Evolutionary conservation across 2,888 invertebrate species (phyloP), one percentile per base, ranked within the genome.

Genomic region (Ephialtes manifestator): DNA sequence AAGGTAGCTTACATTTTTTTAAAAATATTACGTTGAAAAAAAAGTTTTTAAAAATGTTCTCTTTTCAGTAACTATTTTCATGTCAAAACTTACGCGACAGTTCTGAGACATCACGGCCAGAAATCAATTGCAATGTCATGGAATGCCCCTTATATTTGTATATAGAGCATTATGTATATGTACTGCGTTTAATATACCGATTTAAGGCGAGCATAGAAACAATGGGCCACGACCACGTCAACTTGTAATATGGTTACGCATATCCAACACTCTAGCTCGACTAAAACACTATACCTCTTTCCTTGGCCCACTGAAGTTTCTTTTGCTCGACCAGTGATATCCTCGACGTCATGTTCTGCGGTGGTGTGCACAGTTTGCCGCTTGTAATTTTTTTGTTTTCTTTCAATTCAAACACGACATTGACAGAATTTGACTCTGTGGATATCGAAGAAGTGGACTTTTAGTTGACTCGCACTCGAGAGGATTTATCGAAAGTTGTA

Each of bases 291-390:
- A 77, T 95, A 98, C 98, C 98, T 96, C 96, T 96, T 95, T 99
- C 98, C 94, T 96, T 96, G 90, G 98, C 98, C 98, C 98, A 98
- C 96, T 99, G 98, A 92, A 97, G 95, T 94, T 97, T 97, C 95
- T 98, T 98, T 95, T 97, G 96, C 95, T 98, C 98, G 91, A 98
- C 95, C 93, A 98, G 95, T 88, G 97, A 96, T 87, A 93, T 90
- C 84, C 91, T 91, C 82, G 90, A 90, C 31, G 89, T 86, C 86
- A 89, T 89, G 84, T 75, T 86, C 80, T 53, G 55, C 82, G 53
- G 71, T 72, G 51, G 24, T 43, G 43, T 18, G 46, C 70, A 18
- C 20, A 13, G 18, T 68, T 68, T 31, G 51, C 7, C 10, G 60
- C 15, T 13, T 10, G 24, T 7, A 4, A 58, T 15, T 63, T 35